Evolutionary conservation across 2,113 vertebrate genomes (phyloP).

Genomic region (Anser cygnoides): DNA sequence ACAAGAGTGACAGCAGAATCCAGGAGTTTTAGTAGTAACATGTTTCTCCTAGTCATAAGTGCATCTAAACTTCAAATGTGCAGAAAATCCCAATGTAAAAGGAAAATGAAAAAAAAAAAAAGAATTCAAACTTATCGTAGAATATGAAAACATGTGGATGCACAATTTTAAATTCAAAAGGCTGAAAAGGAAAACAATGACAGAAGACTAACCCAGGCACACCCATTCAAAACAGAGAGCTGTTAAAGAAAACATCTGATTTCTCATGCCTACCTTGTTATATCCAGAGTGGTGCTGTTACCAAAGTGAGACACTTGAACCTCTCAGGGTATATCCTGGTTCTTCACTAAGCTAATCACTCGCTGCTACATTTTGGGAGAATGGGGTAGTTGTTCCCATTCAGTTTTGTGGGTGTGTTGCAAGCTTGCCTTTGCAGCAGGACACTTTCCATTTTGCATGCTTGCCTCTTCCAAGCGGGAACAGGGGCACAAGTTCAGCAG

Average conservation of each 20-base stretch:
- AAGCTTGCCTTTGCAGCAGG: neutral
- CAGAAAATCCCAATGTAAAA: neutral
- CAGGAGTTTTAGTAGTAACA: neutral
- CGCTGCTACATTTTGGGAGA: no score
- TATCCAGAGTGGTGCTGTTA: neutral
- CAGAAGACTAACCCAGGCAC: neutral
- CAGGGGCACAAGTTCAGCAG: neutral
- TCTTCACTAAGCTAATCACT: neutral
- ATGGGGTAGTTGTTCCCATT: neutral
- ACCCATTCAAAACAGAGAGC: neutral
- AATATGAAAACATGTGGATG: neutral
- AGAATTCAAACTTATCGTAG: neutral
- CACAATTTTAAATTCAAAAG: neutral
- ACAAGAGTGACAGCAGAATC: neutral
- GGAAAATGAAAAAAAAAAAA: neutral
- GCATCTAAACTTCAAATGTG: neutral
- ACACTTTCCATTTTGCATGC: neutral
- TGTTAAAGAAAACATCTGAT: neutral
- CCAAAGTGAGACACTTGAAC: neutral
- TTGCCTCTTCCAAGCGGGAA: neutral
- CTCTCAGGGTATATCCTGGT: accelerated
- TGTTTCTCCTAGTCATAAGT: no score
- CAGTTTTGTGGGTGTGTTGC: neutral
- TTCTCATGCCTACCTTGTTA: neutral
- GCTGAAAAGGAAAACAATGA: neutral